These are phyloP conservation scores for Cremastinae sp. DNA, from an alignment of 2,888 invertebrate genomes.

Conservation along the genomic window DNA sequence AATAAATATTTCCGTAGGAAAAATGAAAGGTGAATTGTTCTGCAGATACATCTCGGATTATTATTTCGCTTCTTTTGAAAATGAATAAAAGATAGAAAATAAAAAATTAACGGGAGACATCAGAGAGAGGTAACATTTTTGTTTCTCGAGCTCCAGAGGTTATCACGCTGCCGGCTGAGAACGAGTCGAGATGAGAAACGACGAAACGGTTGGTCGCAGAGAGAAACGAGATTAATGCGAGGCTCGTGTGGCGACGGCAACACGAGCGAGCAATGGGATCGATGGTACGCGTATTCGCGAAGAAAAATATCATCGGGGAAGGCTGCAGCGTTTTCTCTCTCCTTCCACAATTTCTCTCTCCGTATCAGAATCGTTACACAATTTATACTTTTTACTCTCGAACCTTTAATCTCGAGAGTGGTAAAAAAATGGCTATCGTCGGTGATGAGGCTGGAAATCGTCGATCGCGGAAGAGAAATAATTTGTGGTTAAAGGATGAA, in stretches of 20 bases:
- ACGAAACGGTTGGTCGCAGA: slow-evolving; percentile 63
- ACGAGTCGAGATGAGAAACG: slow-evolving; percentile 52
- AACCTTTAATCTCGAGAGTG: not conserved
- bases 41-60: not conserved
- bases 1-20: too few relatives aligned
- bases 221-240: slow-evolving; percentile 72
- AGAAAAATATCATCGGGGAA: slow-evolving; percentile 69
- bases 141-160: slow-evolving; percentile 51
- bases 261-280: slow-evolving; percentile 59
- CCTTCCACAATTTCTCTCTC: too few relatives aligned
- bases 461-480: too few relatives aligned
- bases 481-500: too few relatives aligned
- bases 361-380: not conserved
- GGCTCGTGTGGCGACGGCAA: slow-evolving; percentile 70
- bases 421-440: too few relatives aligned
- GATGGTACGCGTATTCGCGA: slow-evolving; percentile 50
- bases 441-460: too few relatives aligned
- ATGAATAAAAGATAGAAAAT: too few relatives aligned
- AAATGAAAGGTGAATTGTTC: too few relatives aligned
- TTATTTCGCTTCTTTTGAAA: too few relatives aligned
- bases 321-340: slow-evolving; percentile 29
- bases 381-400: not conserved
- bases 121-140: slow-evolving; percentile 2
- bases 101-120: not conserved
- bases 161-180: slow-evolving; percentile 73